Evolutionary conservation across 2,888 invertebrate genomes (phyloP).

Genomic region (Drosophila longiperda): DNA sequence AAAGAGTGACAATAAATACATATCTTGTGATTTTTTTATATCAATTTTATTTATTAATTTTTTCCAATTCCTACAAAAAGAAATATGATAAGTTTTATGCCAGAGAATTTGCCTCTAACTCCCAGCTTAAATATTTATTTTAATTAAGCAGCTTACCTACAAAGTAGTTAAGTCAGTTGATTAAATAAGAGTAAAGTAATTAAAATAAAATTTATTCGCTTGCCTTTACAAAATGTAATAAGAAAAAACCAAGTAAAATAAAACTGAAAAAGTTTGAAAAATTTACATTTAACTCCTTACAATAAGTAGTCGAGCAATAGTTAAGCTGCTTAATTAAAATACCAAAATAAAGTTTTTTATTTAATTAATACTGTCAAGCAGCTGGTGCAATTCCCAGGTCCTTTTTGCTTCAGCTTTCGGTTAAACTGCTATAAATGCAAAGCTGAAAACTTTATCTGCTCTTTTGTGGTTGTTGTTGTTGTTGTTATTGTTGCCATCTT

Average conservation of each 20-base stretch:
- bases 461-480: slow-evolving; percentile 7
- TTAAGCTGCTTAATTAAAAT: slow-evolving; percentile 33
- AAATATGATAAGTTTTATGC: not conserved
- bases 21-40: not conserved
- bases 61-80: not conserved
- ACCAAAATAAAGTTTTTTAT: slow-evolving; percentile 17
- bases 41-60: not conserved
- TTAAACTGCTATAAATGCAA: slow-evolving; percentile 54
- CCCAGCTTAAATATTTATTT: not conserved
- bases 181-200: not conserved
- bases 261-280: not conserved
- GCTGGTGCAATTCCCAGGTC: slow-evolving; percentile 41
- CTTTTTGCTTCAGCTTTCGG: slow-evolving; percentile 4
- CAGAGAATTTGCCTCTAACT: not conserved
- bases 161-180: slow-evolving; percentile 18
- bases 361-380: slow-evolving; percentile 13
- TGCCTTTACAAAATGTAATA: not conserved
- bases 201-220: not conserved
- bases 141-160: not conserved
- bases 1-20: not conserved
- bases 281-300: not conserved
- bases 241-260: not conserved
- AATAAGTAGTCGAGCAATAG: not conserved
- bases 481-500: slow-evolving; percentile 19
- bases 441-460: slow-evolving; percentile 35